A percentile compares a stretch with the other conserved stretches of the same genome.
These are phyloP conservation scores for Tympanoctomys barrerae DNA, from an alignment of 2,797 vertebrate species.

Conservation along the genomic window DNA sequence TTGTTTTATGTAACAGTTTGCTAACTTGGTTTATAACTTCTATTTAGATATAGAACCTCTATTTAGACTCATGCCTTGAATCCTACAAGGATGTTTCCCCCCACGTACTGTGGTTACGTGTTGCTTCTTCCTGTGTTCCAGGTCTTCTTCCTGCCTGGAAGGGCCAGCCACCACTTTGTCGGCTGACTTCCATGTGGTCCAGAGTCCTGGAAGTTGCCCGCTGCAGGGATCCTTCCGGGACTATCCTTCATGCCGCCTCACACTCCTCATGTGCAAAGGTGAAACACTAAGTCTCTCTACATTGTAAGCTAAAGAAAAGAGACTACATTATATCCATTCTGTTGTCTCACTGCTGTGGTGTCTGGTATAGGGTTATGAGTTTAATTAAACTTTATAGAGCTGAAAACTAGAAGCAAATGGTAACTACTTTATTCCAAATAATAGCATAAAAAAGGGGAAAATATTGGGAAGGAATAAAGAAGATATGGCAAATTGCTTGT, in stretches of 20 bases:
- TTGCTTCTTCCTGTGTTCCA: not conserved
- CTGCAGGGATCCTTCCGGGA: not conserved
- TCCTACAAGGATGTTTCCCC: not conserved
- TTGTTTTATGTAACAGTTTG: not conserved
- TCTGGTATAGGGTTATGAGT: conserved; percentile 23
- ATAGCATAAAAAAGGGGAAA: not conserved
- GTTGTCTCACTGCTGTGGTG: conserved; percentile 18
- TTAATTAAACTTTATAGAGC: conserved; percentile 71
- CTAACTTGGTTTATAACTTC: conserved; percentile 4
- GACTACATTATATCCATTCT: not conserved
- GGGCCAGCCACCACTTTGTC: not conserved
- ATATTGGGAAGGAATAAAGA: not conserved
- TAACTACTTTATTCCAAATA: conserved; percentile 61
- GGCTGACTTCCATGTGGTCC: not conserved
- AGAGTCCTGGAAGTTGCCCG: not conserved
- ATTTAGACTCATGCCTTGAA: not conserved
- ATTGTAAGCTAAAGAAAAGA: not conserved
- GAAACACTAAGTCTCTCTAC: not conserved
- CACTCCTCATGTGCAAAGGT: not conserved
- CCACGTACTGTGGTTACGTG: rapidly evolving
- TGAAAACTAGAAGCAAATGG: conserved; percentile 67
- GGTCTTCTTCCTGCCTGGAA: not conserved
- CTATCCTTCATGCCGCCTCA: not conserved
- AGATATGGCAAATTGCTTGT: not conserved
- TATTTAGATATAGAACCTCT: not conserved